phyloP scores from a whole-genome alignment of 2,113 vertebrate species.

The Caloenas nicobarica region DNA sequence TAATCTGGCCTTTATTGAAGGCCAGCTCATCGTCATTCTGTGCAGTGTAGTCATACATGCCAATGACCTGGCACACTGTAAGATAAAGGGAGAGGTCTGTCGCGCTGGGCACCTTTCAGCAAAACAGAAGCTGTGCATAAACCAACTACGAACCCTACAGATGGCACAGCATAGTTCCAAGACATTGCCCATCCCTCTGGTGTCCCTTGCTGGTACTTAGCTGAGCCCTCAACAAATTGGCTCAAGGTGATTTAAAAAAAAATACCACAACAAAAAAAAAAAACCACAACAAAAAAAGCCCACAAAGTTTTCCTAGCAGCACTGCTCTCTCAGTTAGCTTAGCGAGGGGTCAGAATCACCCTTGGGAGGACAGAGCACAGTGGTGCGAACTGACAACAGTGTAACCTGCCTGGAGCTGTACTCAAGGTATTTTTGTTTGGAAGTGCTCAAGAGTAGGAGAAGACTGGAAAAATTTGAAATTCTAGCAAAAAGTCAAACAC shows the following conservation, averaged over 20 bases:
- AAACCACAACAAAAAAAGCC: no score
- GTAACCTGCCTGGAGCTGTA: background rate
- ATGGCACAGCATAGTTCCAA: background rate
- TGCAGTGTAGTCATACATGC: constrained; percentile 97
- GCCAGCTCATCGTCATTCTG: constrained; percentile 99
- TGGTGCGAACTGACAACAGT: background rate
- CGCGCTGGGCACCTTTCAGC: background rate
- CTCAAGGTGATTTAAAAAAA: background rate
- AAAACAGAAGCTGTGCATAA: background rate
- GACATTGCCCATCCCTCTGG: background rate
- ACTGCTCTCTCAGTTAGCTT: background rate
- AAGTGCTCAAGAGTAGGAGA: background rate
- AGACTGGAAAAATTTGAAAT: background rate
- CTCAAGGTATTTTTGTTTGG: background rate
- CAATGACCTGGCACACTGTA: constrained; percentile 97
- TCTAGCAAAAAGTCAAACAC: background rate
- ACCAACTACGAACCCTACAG: background rate
- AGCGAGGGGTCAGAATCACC: background rate
- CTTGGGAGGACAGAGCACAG: background rate
- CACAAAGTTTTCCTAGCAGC: background rate
- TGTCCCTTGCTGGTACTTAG: background rate
- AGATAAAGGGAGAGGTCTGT: constrained; percentile 46
- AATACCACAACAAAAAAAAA: no score
- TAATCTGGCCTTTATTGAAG: constrained; percentile 97
- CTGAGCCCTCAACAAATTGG: background rate